Base-by-base conservation (phyloP, 2,113 vertebrate genomes). In the Corythornis vintsioides region DNA sequence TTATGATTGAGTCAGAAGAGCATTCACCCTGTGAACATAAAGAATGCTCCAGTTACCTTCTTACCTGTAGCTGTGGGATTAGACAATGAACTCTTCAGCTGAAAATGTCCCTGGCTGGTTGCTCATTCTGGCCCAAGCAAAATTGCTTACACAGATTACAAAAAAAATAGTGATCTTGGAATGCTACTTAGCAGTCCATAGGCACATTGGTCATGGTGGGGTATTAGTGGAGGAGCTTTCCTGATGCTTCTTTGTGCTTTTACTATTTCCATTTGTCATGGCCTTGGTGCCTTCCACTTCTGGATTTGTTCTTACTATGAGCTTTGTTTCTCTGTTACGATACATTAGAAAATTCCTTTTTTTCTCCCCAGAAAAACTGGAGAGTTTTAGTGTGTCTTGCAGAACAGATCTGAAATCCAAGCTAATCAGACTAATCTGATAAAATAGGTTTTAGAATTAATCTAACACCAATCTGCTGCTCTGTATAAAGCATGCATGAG, bases 381-480 rank as follows among this genome's bases (percentile, higher is more conserved):
- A 76, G 57, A 73, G 81, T 77, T 89, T 60, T 47, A n/a, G 40
- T 73, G 7, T 71, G 18, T 92, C 47, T 83, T 56, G 52, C 56
- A 61, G 82, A 84, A 86, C 52, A 73, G 74, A 87, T 77, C 43
- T 83, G 63, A 93, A 79, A 95, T 94, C 43, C 7, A 7, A 90
- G 66, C 38, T 89, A 61, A 73, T 82, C 77, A 75, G 60, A 72
- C 63, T 88, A 87, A 74, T 76, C 77, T 83, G 74, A 63, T 90
- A 74, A 94, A 87, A 75, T 25, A 66, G 50, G n/a, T 17, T 94
- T 93, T 72, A 94, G 66, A 90, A 59, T 70, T 82, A 87, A 93
- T 87, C 83, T 84, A 33, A 71, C 60, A 50, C 63, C 82, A 77
- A 74, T 86, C 64, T 95, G 75, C 33, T 86, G 78, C 35, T 87